A percentile compares a stretch with the other conserved stretches of the same genome.
Conservation (phyloP, 2,888 invertebrate species). For the Aleiodes alternator region DNA sequence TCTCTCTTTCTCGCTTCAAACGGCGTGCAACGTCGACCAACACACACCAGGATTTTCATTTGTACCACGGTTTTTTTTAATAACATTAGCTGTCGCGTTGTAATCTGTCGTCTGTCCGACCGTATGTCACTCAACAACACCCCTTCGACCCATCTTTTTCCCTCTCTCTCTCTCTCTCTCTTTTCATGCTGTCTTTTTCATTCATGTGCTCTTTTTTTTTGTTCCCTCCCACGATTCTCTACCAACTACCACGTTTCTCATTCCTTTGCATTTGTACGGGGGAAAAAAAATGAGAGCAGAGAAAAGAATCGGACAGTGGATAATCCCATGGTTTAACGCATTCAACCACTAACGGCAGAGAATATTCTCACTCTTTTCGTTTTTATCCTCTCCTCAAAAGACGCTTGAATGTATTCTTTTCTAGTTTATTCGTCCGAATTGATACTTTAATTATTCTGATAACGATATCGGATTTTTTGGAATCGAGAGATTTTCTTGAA, state of each 20-base stretch:
- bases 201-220: slow-evolving; percentile 20
- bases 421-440: slow-evolving; percentile 1
- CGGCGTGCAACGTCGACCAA: slow-evolving; percentile 32
- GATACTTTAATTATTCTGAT: slow-evolving; percentile 20
- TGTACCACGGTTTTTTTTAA: slow-evolving; percentile 56
- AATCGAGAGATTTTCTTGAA: too few species aligned
- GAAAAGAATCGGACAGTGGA: slow-evolving; percentile 51
- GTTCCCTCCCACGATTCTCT: slow-evolving; percentile 23
- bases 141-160: slow-evolving; percentile 50
- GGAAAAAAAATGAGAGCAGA: slow-evolving; percentile 8
- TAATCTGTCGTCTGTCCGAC: slow-evolving; percentile 55
- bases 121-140: slow-evolving; percentile 56
- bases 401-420: background rate
- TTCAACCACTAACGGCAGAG: slow-evolving; percentile 44
- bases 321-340: slow-evolving; percentile 66
- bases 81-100: slow-evolving; percentile 57
- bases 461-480: background rate
- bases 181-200: background rate
- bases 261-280: slow-evolving; percentile 5
- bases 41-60: slow-evolving; percentile 56
- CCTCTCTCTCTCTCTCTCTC: slow-evolving; percentile 41
- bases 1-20: background rate
- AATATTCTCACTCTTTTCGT: slow-evolving; percentile 1
- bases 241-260: slow-evolving; percentile 19
- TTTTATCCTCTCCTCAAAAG: slow-evolving; percentile 2